Base-by-base conservation (phyloP, 35 echinoderm and acorn worm species). In the Diadema setosum region DNA sequence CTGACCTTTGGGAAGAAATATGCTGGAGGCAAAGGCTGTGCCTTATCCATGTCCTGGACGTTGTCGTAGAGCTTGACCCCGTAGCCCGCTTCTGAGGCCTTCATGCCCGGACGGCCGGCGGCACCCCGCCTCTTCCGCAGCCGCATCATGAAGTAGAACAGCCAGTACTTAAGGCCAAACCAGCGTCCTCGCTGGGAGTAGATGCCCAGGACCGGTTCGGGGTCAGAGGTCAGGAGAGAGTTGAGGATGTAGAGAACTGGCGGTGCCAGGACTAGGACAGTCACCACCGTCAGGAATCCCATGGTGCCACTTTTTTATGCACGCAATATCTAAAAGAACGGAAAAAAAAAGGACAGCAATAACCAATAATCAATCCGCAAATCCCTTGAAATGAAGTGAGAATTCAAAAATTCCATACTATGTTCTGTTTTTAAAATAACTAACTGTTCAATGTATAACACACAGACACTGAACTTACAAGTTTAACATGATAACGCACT, bases 211-310 rank as follows among this genome's bases (percentile, higher is more conserved):
- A 85, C 44, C 4, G 83, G 48, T 61, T 85, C 83, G 2, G 83
- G 83, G 73, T 78, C 39, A 23, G 73, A 44, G 73, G 73, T 78
- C 39, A 78, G 8, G 73, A 78, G 11, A 7, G 73, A 78, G 14
- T 78, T 78, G 73, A 78, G 33, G 73, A 78, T 78, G 73, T 78
- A 78, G 73, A 78, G 73, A 21, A 14, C 36, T 44, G 73, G 73
- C 2, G 73, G 73, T 21, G 44, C 17, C 0, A 78, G 14, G 3
- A 78, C 14, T 15, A 78, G 15, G 37, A 78, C 15, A 41, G 73
- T 41, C 2, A 78, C 24, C 35, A 41, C 44, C 6, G 73, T 41
- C 5, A 78, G 73, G 73, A 78, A 41, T 5, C 36, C 73, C 73
- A 78, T 78, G 30, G 37, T 67, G 26, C 12, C 20, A 27, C 3